Evolutionary conservation across 1,140 invertebrate genomes (phyloP).

Genomic region (Macrosteles quadrilineatus): DNA sequence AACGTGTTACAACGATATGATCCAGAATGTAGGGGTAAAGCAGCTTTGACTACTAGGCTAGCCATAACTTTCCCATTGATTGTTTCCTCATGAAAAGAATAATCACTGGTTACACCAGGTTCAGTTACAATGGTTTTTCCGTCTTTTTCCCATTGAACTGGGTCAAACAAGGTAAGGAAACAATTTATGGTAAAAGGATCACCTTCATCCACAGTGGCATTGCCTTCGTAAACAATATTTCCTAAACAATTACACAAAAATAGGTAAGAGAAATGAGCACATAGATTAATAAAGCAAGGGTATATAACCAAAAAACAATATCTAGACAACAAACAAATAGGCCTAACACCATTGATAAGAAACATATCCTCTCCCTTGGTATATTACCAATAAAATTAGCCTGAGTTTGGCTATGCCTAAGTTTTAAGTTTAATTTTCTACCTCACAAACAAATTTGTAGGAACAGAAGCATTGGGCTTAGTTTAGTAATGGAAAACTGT

Average conservation of each 20-base stretch:
- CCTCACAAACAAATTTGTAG: too few relatives aligned
- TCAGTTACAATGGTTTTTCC: slow-evolving; percentile 25
- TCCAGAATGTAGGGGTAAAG: slow-evolving; percentile 33
- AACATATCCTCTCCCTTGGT: too few relatives aligned
- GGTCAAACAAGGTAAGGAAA: slow-evolving; percentile 36
- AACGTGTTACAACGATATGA: slow-evolving; percentile 37
- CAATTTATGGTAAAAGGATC: slow-evolving; percentile 38
- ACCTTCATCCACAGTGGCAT: slow-evolving; percentile 36
- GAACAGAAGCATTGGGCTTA: too few relatives aligned
- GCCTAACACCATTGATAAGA: too few relatives aligned
- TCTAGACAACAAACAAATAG: too few relatives aligned
- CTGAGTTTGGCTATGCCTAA: too few relatives aligned
- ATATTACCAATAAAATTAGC: too few relatives aligned
- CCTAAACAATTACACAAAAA: background rate
- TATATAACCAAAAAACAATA: too few relatives aligned
- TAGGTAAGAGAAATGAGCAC: too few relatives aligned
- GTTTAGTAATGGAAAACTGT: too few relatives aligned
- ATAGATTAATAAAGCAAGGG: too few relatives aligned
- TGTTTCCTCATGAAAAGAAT: slow-evolving; percentile 18
- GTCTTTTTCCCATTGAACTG: slow-evolving; percentile 40
- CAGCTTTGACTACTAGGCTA: slow-evolving; percentile 31
- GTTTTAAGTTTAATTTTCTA: too few relatives aligned
- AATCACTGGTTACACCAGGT: slow-evolving; percentile 19
- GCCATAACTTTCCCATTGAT: slow-evolving; percentile 30
- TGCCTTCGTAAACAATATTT: slow-evolving; percentile 32